Percentiles rank a stretch among this genome's conserved stretches.
phyloP scores from a whole-genome alignment of 2,113 vertebrate species.

The Prietella phreatophila region DNA sequence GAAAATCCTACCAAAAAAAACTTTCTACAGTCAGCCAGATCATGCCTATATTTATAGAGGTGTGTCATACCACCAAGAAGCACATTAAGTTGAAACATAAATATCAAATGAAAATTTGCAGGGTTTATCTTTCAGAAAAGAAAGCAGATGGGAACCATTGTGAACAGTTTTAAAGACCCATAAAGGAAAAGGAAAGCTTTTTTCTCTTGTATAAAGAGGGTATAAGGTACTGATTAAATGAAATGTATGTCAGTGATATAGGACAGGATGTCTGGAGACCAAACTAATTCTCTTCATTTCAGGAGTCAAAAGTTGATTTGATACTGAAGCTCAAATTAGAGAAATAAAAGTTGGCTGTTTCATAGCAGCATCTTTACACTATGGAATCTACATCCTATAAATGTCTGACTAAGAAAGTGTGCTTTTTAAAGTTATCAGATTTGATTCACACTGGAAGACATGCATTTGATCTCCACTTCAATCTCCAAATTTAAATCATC shows the following conservation, averaged over 20 bases:
- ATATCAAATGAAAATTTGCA: background rate
- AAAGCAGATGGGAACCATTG: background rate
- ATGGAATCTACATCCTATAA: background rate
- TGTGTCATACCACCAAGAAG: background rate
- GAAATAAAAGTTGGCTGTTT: background rate
- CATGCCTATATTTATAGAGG: background rate
- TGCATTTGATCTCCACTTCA: constrained; percentile 1
- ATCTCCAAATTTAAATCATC: constrained; percentile 23
- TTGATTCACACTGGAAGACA: background rate
- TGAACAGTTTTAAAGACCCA: background rate
- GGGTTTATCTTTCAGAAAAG: background rate
- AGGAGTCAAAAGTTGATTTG: background rate
- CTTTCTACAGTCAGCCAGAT: no score
- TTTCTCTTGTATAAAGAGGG: background rate
- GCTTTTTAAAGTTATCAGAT: background rate
- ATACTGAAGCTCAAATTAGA: background rate
- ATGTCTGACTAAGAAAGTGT: background rate
- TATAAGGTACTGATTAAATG: background rate
- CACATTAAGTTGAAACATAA: background rate
- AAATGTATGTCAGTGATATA: background rate
- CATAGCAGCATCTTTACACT: background rate
- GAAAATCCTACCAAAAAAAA: background rate
- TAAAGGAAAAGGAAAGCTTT: background rate
- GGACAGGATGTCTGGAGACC: background rate
- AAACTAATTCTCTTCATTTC: background rate